Evolutionary conservation across 64 coral and sea anemone genomes (phyloP).

Genomic region (Montipora cactus): DNA sequence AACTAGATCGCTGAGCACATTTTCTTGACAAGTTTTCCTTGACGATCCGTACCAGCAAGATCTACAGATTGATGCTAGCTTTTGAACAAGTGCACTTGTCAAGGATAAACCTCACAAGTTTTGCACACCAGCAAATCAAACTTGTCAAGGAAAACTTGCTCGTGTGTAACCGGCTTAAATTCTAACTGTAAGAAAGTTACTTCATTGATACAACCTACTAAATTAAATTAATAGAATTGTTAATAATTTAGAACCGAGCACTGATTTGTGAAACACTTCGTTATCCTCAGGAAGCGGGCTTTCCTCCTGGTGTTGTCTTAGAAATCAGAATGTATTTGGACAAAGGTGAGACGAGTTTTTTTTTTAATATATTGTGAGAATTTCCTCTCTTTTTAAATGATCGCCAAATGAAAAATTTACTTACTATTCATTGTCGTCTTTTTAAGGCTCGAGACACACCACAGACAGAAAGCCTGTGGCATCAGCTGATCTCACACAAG

Average conservation of each 20-base stretch:
- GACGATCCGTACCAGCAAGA: no score
- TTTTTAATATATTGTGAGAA: background rate
- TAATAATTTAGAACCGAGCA: background rate
- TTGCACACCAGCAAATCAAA: no score
- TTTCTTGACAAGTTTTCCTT: no score
- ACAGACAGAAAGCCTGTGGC: background rate
- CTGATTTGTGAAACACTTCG: background rate
- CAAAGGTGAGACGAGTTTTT: slow-evolving; percentile 33
- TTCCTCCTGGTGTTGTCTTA: slow-evolving; percentile 91
- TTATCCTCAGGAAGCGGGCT: slow-evolving; percentile 80
- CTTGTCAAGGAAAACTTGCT: no score
- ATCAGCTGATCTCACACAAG: background rate
- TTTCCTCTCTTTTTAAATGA: background rate
- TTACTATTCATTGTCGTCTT: no score
- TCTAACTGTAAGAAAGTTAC: no score
- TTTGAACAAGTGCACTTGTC: no score
- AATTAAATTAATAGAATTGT: background rate
- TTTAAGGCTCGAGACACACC: background rate
- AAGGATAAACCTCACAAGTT: no score
- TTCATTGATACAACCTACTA: no score
- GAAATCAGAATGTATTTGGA: slow-evolving; percentile 95
- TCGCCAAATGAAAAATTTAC: background rate
- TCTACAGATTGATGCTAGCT: no score
- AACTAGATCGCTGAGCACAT: no score
- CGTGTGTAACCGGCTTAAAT: no score